Evolutionary conservation across 2,888 invertebrate genomes (phyloP).

Genomic region (Gasteruption jaculator): DNA sequence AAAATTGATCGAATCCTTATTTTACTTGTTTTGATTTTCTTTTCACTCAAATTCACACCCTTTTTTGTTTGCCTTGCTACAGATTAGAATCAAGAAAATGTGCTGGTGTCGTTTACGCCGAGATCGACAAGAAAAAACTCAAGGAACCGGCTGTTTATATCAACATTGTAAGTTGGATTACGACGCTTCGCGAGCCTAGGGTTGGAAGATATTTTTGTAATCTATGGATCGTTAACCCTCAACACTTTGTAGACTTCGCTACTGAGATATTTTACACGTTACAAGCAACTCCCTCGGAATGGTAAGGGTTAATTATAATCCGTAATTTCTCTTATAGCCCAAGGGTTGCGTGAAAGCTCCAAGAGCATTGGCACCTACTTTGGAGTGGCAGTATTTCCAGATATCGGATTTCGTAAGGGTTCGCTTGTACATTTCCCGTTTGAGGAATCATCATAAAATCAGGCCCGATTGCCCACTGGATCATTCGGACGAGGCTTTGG

Average conservation of each 20-base stretch:
- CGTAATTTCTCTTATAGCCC: slow-evolving; percentile 36
- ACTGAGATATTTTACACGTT: background rate
- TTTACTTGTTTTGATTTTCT: slow-evolving; percentile 4
- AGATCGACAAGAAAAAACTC: slow-evolving; percentile 31
- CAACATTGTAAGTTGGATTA: slow-evolving; percentile 34
- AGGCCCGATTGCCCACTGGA: no score
- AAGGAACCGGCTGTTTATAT: slow-evolving; percentile 32
- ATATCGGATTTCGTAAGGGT: slow-evolving; percentile 64
- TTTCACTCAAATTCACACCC: background rate
- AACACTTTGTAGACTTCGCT: background rate
- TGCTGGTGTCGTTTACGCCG: slow-evolving; percentile 40
- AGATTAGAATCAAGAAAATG: slow-evolving; percentile 44
- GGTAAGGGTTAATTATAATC: no score
- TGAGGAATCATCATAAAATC: slow-evolving; percentile 26
- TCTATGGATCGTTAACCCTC: background rate
- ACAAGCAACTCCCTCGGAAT: background rate
- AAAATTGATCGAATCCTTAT: background rate
- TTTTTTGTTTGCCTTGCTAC: background rate
- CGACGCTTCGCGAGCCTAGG: no score
- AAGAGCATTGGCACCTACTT: slow-evolving; percentile 47
- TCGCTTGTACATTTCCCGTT: slow-evolving; percentile 54
- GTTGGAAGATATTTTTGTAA: no score
- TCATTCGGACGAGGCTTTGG: no score
- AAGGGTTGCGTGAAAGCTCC: slow-evolving; percentile 54
- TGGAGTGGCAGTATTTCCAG: slow-evolving; percentile 67